Percentiles rank a stretch among this genome's conserved stretches.
These are phyloP conservation scores for Elysia crispata DNA, from an alignment of 2,888 invertebrate species.

Conservation along the genomic window DNA sequence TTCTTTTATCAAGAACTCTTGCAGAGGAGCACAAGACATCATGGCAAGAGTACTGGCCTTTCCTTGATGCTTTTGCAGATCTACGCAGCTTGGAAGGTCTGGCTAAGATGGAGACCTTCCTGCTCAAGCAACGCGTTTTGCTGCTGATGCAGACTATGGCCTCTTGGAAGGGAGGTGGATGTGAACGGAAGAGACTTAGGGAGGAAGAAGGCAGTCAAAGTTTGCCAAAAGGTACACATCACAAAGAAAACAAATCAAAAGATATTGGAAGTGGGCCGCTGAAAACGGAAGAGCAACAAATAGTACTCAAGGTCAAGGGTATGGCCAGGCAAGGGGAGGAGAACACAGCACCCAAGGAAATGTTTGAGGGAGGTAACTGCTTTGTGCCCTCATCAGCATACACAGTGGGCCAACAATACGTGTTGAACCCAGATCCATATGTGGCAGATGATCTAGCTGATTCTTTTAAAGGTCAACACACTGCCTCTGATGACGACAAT, in stretches of 20 bases:
- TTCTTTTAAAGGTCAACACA: neutral
- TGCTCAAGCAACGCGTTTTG: conserved; percentile 78
- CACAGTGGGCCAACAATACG: conserved; percentile 17
- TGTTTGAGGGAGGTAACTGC: too few species aligned
- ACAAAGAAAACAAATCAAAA: neutral
- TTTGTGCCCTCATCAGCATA: conserved; percentile 26
- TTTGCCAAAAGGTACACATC: neutral
- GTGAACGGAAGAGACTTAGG: neutral
- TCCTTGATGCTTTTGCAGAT: conserved; percentile 89
- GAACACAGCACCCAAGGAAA: too few species aligned
- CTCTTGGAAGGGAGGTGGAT: neutral
- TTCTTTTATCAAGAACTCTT: conserved; percentile 62
- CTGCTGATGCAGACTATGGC: conserved; percentile 21
- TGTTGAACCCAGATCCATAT: neutral
- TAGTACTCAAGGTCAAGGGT: too few species aligned
- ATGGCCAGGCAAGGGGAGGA: neutral
- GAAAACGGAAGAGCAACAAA: too few species aligned
- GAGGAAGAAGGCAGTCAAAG: neutral
- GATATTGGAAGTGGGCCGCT: too few species aligned
- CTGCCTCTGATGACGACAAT: conserved; percentile 27
- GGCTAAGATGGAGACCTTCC: conserved; percentile 85
- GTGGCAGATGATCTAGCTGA: neutral
- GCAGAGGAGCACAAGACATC: conserved; percentile 74
- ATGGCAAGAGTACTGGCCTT: conserved; percentile 97
- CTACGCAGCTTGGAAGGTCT: conserved; percentile 87